A percentile compares a stretch with the other conserved stretches of the same genome.
Evolutionary conservation across 2,113 vertebrate genomes (phyloP).

Genomic region (Chinchilla lanigera): DNA sequence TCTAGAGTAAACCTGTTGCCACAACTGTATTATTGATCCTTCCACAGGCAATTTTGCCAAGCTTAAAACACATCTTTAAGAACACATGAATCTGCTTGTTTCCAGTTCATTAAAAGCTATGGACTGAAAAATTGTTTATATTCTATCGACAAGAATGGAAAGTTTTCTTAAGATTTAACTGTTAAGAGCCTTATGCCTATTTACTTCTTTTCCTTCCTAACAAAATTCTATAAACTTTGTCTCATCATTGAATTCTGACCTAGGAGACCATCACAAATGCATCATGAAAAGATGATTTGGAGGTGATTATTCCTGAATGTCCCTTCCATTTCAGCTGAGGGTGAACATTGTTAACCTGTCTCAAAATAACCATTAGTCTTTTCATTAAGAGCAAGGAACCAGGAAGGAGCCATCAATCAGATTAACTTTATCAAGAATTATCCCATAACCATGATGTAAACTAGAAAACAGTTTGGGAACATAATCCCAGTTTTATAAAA

Average conservation of each 20-base stretch:
- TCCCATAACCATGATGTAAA: not conserved
- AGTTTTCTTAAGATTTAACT: not conserved
- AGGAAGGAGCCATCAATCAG: not conserved
- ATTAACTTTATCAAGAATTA: not conserved
- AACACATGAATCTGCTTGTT: not conserved
- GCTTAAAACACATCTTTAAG: not conserved
- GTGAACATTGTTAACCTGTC: not conserved
- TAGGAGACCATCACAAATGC: not conserved
- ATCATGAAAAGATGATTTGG: not conserved
- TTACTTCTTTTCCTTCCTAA: not conserved
- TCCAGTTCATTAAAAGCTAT: not conserved
- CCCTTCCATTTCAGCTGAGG: not conserved
- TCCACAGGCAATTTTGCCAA: not conserved
- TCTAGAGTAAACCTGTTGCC: not conserved
- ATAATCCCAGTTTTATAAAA: not conserved
- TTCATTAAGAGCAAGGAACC: not conserved
- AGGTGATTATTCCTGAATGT: not conserved
- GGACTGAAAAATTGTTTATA: not conserved
- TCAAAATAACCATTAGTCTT: not conserved
- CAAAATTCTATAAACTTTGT: not conserved
- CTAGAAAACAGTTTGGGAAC: not conserved
- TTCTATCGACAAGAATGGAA: not conserved
- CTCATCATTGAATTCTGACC: not conserved
- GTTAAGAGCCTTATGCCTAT: not conserved
- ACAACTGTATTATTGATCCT: not conserved